Evolutionary conservation across 92 coral and sea anemone species (phyloP).

Genomic region (Porites cylindrica): DNA sequence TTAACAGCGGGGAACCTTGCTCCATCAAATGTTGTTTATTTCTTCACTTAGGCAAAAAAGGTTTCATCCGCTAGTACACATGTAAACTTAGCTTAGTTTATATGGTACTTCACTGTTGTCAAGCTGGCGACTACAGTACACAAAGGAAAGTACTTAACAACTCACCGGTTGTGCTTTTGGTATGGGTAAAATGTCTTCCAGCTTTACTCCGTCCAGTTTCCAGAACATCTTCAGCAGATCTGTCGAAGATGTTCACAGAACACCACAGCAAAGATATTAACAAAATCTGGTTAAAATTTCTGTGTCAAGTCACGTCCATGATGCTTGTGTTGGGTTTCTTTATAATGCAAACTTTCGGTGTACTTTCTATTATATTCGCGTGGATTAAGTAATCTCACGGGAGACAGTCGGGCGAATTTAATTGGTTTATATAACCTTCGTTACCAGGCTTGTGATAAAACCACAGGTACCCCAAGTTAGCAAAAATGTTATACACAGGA

Average conservation of each 20-base stretch:
- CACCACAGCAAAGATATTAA: not conserved
- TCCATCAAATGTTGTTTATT: no score
- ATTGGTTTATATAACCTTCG: slow-evolving; percentile 2
- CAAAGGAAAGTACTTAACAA: slow-evolving; percentile 41
- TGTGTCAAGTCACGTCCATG: slow-evolving; percentile 17
- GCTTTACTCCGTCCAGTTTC: slow-evolving; percentile 48
- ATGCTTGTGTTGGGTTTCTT: not conserved
- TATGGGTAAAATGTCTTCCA: slow-evolving; percentile 65
- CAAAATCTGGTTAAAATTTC: not conserved
- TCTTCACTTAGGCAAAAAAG: not conserved
- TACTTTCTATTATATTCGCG: slow-evolving; percentile 26
- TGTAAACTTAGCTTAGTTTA: slow-evolving; percentile 2
- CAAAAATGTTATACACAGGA: no score
- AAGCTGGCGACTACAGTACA: slow-evolving; percentile 66
- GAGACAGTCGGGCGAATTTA: not conserved
- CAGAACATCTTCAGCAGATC: slow-evolving; percentile 33
- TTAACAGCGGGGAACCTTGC: not conserved
- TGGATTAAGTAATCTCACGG: slow-evolving; percentile 32
- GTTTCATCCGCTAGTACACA: not conserved
- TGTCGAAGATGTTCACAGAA: slow-evolving; percentile 3
- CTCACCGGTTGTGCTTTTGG: slow-evolving; percentile 75
- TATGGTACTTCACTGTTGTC: slow-evolving; percentile 40
- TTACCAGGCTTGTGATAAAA: not conserved
- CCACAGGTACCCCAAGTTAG: not conserved
- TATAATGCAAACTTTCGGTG: not conserved